Evolutionary conservation across 2,888 invertebrate genomes (phyloP).

Genomic region (Cosmia pyralina): DNA sequence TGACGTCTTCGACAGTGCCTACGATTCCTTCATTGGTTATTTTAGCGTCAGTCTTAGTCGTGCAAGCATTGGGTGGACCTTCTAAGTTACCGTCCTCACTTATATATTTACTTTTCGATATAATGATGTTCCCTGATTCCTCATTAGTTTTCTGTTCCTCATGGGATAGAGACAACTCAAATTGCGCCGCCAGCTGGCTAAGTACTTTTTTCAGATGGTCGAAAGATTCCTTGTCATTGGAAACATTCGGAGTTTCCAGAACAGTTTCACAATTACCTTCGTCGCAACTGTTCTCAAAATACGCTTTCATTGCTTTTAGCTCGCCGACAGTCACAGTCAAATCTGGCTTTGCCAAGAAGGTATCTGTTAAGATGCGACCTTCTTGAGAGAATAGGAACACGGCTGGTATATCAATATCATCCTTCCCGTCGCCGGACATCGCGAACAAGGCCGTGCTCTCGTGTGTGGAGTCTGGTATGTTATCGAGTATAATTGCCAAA

Average conservation of each 20-base stretch:
- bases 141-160: constrained; percentile 71
- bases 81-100: constrained; percentile 61
- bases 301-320: constrained; percentile 79
- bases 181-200: constrained; percentile 82
- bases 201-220: constrained; percentile 86
- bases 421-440: constrained; percentile 98
- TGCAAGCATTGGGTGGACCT: constrained; percentile 34
- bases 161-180: constrained; percentile 78
- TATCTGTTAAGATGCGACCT: constrained; percentile 92
- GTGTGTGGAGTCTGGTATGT: constrained; percentile 93
- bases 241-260: constrained; percentile 61
- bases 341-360: constrained; percentile 89
- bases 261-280: constrained; percentile 74
- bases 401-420: constrained; percentile 96
- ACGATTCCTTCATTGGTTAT: constrained; percentile 28
- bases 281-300: constrained; percentile 74
- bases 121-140: constrained; percentile 61
- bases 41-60: constrained; percentile 38
- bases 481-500: constrained; percentile 96
- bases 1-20: constrained; percentile 29
- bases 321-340: constrained; percentile 90
- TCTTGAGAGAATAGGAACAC: constrained; percentile 96
- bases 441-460: constrained; percentile 96
- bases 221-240: constrained; percentile 78
- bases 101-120: constrained; percentile 65